Base-by-base conservation (phyloP, 2,888 invertebrate genomes). In the Tanypteryx hageni region DNA sequence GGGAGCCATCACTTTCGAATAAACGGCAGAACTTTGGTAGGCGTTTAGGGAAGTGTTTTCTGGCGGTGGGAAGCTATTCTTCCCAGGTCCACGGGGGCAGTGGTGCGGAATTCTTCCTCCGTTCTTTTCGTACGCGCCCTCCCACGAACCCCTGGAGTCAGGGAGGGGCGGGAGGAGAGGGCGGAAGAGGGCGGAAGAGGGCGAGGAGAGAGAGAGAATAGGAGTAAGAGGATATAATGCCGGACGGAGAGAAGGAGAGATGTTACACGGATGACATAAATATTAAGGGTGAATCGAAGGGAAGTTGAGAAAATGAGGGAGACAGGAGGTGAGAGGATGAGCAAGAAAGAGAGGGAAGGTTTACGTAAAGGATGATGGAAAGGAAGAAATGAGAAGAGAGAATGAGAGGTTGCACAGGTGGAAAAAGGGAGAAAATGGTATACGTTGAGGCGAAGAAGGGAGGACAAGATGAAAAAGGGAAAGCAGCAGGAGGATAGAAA, bases 1-100 rank as follows among this genome's bases (percentile, higher is more conserved):
- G 64, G 59, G 27, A n/a, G 86, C 86, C 86, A 89, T 89, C 89
- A 61, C 22, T 89, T 89, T 44, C 89, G 64, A 44, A 89, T 89
- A n/a, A 44, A 61, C 44, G 89, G 56, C 27, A 44, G 27, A 64
- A 59, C 57, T 85, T 61, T 58, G 61, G 59, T 13, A 61, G 27
- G 27, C 86, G 86, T 44, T 58, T 18, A 22, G 61, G 31, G 61
- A 59, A 57, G 27, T 31, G 61, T 86, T 76, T 76, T 14, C 58
- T 31, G 85, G 57, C 57, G 61, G n/a, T 68, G 89, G 89, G 68
- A 89, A 89, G 44, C 44, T 56, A 68, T 61, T 27, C 61, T 61
- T 10, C 84, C 22, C 61, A 18, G 86, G 31, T 22, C 89, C 31
- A 44, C 44, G 68, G 64, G 56, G n/a, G 89, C 89, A 89, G n/a